Base-by-base conservation (phyloP, 1,140 invertebrate species). In the Hesperophylax magnus region DNA sequence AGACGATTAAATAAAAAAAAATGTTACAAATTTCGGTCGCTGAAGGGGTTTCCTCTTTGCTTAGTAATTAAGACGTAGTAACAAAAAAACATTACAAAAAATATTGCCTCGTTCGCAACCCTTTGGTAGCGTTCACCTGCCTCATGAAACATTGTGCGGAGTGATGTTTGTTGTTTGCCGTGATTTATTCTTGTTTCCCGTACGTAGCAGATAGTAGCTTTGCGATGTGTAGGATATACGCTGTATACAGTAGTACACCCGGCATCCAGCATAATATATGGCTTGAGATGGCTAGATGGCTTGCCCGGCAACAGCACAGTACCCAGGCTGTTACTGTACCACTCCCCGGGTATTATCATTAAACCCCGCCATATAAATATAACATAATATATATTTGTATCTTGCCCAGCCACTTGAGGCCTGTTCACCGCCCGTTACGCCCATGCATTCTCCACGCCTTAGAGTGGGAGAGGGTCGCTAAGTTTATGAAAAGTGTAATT, bases 131-230 rank as follows among this genome's bases (percentile, higher is more conserved):
- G 27, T 15, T 8, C 31, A 14, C 67, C 67, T 47, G 39, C n/a
- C 8, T 18, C 67, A 39, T 39, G 67, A 58, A 75, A 75, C 71
- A 75, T 75, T 71, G 39, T 72, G 72, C 34, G 54, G 76, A 81
- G 79, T 81, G 82, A 83, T 83, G 82, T 83, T 83, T 79, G 82
- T 81, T 83, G 82, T 83, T 83, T 77, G 58, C 58, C 60, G 82
- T 83, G 82, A 83, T 83, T 83, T 83, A 83, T 83, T 83, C 80
- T 65, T 63, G 80, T 54, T 78, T 61, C 71, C 65, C 47, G 34
- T 58, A 58, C n/a, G 67, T 52, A 71, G 15, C 39, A 39, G 15
- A n/a, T 72, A 47, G 39, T 18, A 53, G 67, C n/a, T 71, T 3
- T 47, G 67, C 0, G 18, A 24, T 47, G 67, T 71, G 67, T 47